Percentiles rank a stretch among this genome's conserved stretches.
phyloP scores from a whole-genome alignment of 2,113 vertebrate species.

The Neotoma lepida region DNA sequence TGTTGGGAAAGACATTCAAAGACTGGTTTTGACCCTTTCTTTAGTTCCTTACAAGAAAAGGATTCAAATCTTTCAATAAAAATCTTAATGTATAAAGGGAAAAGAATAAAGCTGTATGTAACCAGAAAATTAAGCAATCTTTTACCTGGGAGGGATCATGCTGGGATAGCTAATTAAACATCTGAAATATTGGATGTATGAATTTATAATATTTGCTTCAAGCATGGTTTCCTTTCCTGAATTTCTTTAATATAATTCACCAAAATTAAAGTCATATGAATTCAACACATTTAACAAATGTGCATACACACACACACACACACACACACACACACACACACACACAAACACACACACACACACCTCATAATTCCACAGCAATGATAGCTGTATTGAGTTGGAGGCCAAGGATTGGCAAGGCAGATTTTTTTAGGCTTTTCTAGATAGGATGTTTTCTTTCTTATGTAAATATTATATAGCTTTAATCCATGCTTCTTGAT shows the following conservation, averaged over 20 bases:
- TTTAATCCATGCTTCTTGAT: slow-evolving; percentile 17
- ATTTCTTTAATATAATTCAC: slow-evolving; percentile 51
- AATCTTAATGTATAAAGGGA: slow-evolving; percentile 28
- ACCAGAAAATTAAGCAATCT: slow-evolving; percentile 63
- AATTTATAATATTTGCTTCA: slow-evolving; percentile 72
- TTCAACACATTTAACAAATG: slow-evolving; percentile 44
- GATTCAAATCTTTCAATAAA: slow-evolving; percentile 59
- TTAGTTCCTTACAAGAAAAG: slow-evolving; percentile 45
- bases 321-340: not conserved
- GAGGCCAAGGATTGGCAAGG: not conserved
- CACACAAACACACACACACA: not conserved
- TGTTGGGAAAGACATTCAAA: not conserved
- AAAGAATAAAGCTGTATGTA: slow-evolving; percentile 61
- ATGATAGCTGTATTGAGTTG: not conserved
- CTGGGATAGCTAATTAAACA: slow-evolving; percentile 73
- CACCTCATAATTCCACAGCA: not conserved
- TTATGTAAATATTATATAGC: slow-evolving; percentile 39
- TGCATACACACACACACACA: not conserved
- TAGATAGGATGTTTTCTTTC: slow-evolving; percentile 9
- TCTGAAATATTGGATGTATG: slow-evolving; percentile 65
- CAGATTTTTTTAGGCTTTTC: slow-evolving; percentile 37
- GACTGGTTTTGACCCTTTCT: slow-evolving; percentile 24
- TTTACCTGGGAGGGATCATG: slow-evolving; percentile 63
- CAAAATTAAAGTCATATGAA: slow-evolving; percentile 55
- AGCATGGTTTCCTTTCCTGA: slow-evolving; percentile 61